These are phyloP conservation scores for Neelides folsomi DNA, from an alignment of 2,888 invertebrate species.

Conservation along the genomic window DNA sequence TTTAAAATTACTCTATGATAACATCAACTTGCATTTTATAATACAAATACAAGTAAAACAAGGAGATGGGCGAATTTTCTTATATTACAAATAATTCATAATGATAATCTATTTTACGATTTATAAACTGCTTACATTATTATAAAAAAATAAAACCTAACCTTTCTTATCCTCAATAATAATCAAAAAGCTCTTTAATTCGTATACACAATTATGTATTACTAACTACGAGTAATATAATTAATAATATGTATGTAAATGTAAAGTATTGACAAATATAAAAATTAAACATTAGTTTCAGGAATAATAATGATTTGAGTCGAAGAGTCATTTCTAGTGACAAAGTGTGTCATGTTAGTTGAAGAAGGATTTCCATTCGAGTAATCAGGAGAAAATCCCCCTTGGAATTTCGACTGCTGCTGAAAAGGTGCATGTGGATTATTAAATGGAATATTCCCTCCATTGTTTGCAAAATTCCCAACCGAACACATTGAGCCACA, in stretches of 20 bases:
- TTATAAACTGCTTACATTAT: no score
- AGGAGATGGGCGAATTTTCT: no score
- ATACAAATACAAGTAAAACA: no score
- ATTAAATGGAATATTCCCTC: conserved; percentile 5
- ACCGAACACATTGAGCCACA: conserved; percentile 15
- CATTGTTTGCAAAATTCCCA: conserved; percentile 2
- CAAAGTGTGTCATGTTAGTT: conserved; percentile 19
- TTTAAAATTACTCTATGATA: no score
- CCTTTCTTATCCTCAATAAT: no score
- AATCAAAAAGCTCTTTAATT: no score
- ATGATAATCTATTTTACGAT: no score
- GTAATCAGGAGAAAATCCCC: conserved; percentile 10
- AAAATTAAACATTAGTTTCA: conserved; percentile 28
- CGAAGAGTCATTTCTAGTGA: conserved; percentile 27
- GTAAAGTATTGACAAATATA: not conserved
- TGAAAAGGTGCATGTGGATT: conserved; percentile 4
- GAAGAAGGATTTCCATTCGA: conserved; percentile 17
- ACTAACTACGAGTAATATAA: no score
- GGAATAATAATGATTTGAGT: conserved; percentile 32
- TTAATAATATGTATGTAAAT: not conserved
- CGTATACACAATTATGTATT: no score
- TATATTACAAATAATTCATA: no score
- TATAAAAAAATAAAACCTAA: no score
- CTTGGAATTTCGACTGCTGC: not conserved
- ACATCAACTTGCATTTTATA: no score